These are phyloP conservation scores for Laticauda colubrina DNA, from an alignment of 2,113 vertebrate genomes.

Conservation along the genomic window DNA sequence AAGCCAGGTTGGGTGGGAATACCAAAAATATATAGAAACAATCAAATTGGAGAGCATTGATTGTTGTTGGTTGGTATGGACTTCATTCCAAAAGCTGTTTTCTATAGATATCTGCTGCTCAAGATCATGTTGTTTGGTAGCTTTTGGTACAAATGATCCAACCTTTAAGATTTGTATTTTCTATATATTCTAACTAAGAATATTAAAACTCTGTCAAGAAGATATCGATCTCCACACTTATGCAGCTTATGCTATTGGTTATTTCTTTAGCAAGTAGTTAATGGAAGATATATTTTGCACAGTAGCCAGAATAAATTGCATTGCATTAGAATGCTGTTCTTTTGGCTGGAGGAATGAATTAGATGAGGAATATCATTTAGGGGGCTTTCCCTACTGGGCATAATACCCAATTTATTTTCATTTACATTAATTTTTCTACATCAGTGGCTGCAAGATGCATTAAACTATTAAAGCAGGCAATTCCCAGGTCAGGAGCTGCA, in stretches of 20 bases:
- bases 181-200: conserved; percentile 33
- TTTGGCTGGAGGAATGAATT: conserved; percentile 45
- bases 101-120: neutral
- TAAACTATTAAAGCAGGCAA: conserved; percentile 57
- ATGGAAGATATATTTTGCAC: conserved; percentile 46
- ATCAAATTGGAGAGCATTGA: neutral
- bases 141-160: neutral
- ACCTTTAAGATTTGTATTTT: neutral
- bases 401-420: conserved; percentile 61
- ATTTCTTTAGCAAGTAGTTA: conserved; percentile 35
- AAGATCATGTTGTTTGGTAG: neutral
- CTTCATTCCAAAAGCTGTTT: neutral
- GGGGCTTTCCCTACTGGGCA: conserved; percentile 40
- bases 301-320: conserved; percentile 46
- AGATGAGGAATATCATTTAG: conserved; percentile 34
- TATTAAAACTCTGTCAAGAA: neutral
- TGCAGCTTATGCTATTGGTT: neutral
- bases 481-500: conserved; percentile 43
- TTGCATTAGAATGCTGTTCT: conserved; percentile 35
- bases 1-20: neutral
- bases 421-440: conserved; percentile 61
- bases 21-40: neutral
- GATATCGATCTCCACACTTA: conserved; percentile 2
- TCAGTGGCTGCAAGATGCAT: conserved; percentile 42
- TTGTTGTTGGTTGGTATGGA: no score